Evolutionary conservation across 2,113 vertebrate species (phyloP), one percentile per base, ranked within the genome.

Genomic region (Crotalus horridus): DNA sequence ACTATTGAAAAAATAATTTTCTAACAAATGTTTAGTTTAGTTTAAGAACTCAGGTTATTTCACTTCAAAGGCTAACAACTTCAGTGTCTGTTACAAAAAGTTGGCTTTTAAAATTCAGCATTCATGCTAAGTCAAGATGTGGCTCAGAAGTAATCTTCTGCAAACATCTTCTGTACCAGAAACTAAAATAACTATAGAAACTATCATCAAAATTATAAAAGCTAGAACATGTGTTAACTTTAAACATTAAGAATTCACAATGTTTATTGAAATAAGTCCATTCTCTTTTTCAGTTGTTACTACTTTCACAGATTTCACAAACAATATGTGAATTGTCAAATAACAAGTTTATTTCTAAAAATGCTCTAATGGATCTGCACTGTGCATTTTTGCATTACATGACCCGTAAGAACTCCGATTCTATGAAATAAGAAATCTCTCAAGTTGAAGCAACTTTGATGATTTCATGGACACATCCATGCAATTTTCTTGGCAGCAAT

Each of bases 61-160:
- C 13, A 56, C 26, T n/a, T 91, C 58, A 59, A 8, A 91, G 21
- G n/a, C 17, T 51, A 81, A 81, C 33, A 81, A 43, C 15, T 54
- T 48, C 13, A 9, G 59, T 21, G 10, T 12, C 24, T n/a, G 46
- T 61, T 87, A 59, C 39, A 48, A 59, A 86, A 43, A 9, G 15
- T 29, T 53, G 61, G 89, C 21, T 64, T 64, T 90, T 90, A 51
- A 69, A 64, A 51, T 13, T 51, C 2, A 69, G 58, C 24, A 11
- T 13, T 69, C 15, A 81, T 21, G 33, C 29, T 24, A 55, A 55
- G 39, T 93, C 85, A 88, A 26, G 6, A 21, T 53, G 17, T n/a
- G 92, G 94, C 74, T 93, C 51, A 39, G 53, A 53, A 91, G 43
- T 55, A 55, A 59, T 69, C 58, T 86, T 86, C 54, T 29, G 15